Conservation (phyloP, 2,888 invertebrate species). For the Carpatolechia fugitivella region DNA sequence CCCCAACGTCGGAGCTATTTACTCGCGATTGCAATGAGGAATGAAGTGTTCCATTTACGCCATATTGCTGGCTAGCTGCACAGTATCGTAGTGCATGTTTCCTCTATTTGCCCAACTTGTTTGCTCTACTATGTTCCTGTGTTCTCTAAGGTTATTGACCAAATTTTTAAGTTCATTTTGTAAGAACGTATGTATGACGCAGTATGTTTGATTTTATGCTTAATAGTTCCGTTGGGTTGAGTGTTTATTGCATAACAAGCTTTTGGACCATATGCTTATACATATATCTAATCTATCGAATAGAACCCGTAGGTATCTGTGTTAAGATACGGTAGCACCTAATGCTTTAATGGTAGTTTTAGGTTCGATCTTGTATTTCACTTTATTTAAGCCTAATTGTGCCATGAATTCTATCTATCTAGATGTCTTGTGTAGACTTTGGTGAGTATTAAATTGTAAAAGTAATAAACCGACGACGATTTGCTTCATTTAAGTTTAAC, state of each 20-base stretch:
- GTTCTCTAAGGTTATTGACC: slow-evolving; percentile 66
- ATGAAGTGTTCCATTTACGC: slow-evolving; percentile 12
- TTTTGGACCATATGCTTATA: background rate
- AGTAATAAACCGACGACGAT: too few species aligned
- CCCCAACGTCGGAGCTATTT: background rate
- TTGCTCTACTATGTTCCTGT: slow-evolving; percentile 45
- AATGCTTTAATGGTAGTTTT: too few species aligned
- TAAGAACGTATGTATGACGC: slow-evolving; percentile 1
- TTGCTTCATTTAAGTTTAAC: too few species aligned
- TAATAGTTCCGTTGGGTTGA: slow-evolving; percentile 12
- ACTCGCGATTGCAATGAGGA: slow-evolving; percentile 1
- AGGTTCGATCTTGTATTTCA: too few species aligned
- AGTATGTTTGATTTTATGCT: slow-evolving; percentile 4
- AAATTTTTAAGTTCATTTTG: slow-evolving; percentile 45
- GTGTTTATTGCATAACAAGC: slow-evolving; percentile 13
- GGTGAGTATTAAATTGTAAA: too few species aligned
- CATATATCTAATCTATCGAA: too few species aligned
- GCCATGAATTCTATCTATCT: too few species aligned
- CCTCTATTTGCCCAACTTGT: slow-evolving; percentile 50
- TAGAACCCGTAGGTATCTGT: too few species aligned
- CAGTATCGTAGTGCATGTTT: slow-evolving; percentile 16
- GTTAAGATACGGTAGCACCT: too few species aligned
- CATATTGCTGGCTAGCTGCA: background rate
- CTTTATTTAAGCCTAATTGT: too few species aligned
- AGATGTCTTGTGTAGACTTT: too few species aligned